Percentiles rank a stretch among this genome's conserved stretches.
Conservation (phyloP, 2,113 vertebrate species). For the Ivindomyrus marchei region DNA sequence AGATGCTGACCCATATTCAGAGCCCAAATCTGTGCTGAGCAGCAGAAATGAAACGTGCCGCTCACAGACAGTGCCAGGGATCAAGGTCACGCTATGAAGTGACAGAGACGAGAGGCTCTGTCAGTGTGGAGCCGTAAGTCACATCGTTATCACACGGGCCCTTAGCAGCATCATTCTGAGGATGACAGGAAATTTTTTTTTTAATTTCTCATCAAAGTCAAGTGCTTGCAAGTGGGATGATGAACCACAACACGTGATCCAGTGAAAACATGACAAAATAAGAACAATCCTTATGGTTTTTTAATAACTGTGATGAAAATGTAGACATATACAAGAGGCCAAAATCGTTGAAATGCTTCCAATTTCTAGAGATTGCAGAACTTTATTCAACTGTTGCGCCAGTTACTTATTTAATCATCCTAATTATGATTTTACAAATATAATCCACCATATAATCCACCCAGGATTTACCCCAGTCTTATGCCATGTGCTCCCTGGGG, state of each 20-base stretch:
- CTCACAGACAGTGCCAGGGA: background rate
- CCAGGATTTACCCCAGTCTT: background rate
- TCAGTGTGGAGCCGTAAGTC: background rate
- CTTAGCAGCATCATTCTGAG: background rate
- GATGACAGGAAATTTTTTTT: background rate
- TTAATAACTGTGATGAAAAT: background rate
- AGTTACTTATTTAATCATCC: background rate
- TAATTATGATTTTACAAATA: no score
- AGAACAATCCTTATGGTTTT: background rate
- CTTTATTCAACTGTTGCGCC: background rate
- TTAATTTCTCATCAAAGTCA: background rate
- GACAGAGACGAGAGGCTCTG: background rate
- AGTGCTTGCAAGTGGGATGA: background rate
- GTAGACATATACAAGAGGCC: background rate
- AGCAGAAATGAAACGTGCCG: background rate
- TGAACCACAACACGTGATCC: background rate
- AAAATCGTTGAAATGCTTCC: background rate
- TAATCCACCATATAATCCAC: background rate
- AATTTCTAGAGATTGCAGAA: background rate
- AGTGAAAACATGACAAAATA: background rate
- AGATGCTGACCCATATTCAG: conserved; percentile 18
- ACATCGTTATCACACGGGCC: background rate
- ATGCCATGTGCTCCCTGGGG: background rate
- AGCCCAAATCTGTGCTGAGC: conserved; percentile 13
- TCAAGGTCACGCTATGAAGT: background rate